Base-by-base conservation (phyloP, 1,140 invertebrate species). In the Cydia fagiglandana region DNA sequence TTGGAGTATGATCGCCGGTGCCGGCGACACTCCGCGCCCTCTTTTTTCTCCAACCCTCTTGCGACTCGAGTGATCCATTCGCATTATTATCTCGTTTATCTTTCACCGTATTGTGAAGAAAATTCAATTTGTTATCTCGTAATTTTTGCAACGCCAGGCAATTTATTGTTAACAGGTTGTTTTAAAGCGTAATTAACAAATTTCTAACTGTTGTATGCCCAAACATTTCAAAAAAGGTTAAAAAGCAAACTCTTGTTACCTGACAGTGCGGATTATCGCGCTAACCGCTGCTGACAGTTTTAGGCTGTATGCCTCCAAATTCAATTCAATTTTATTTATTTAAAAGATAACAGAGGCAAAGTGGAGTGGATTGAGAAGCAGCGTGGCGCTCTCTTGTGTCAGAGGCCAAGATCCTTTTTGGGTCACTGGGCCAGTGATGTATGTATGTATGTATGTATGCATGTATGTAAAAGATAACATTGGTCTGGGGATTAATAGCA, bases 21-120 rank as follows among this genome's bases (percentile, higher is more conserved):
- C 28, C 28, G 24, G n/a, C 24, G 64, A 68, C 64, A 34, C 64
- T 68, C 30, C 64, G 1, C 28, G 13, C 12, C 34, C 1, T 38
- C 30, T 68, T 68, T 68, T 68, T 68, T 34, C 64, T 38, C 28
- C 2, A 6, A 38, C 30, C 64, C 15, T 68, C 64, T 17, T 17
- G 64, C 15, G 6, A 68, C 5, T 24, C 24, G 34, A 41, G 64
- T 68, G 64, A 68, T 68, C 30, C 28, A 68, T 68, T 68, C 64
- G 5, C 64, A 41, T 68, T 68, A 68, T 68, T 68, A 34, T 10
- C 64, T 38, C 64, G 64, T 68, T 68, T 68, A 68, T 68, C 64
- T 68, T 68, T 34, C 24, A 56, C 17, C 15, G 53, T 20, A 20
- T 56, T 56, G 17, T 56, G 6, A 56, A 56, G 53, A 53, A 56